phyloP scores from a whole-genome alignment of 2,888 invertebrate genomes.

The Epinotia ramella region DNA sequence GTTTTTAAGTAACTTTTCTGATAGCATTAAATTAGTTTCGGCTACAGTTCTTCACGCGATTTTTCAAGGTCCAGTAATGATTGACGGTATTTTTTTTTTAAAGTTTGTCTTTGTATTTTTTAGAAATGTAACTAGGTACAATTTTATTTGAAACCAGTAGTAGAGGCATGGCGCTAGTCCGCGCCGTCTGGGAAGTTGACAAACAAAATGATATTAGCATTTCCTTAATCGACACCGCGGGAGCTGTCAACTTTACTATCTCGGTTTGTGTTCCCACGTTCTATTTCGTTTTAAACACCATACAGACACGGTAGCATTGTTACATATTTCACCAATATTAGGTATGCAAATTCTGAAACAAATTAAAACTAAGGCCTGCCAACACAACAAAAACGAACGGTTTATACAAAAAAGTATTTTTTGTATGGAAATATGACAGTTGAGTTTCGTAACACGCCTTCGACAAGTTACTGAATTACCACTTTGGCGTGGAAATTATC shows the following conservation, averaged over 20 bases:
- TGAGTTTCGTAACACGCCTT: too few species aligned
- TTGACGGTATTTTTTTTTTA: neutral
- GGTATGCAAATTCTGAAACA: too few species aligned
- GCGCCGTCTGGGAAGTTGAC: conserved; percentile 69
- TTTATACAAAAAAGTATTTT: too few species aligned
- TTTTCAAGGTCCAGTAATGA: conserved; percentile 1
- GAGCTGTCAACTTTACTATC: conserved; percentile 57
- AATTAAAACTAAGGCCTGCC: too few species aligned
- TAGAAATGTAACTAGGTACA: too few species aligned
- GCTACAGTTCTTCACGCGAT: conserved; percentile 36
- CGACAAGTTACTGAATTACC: too few species aligned
- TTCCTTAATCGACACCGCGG: conserved; percentile 77
- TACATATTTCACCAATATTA: neutral
- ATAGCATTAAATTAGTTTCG: conserved; percentile 35
- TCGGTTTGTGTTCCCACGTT: conserved; percentile 49
- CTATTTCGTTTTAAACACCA: neutral
- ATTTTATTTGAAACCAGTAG: conserved; percentile 6
- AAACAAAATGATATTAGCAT: conserved; percentile 79
- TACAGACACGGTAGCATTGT: neutral
- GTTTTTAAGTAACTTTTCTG: conserved; percentile 48
- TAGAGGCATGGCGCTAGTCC: conserved; percentile 7
- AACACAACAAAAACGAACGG: too few species aligned
- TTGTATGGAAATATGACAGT: too few species aligned
- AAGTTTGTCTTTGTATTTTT: neutral
- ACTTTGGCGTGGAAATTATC: too few species aligned